Conservation (phyloP, 2,888 invertebrate genomes). For the Tholera decimalis region DNA sequence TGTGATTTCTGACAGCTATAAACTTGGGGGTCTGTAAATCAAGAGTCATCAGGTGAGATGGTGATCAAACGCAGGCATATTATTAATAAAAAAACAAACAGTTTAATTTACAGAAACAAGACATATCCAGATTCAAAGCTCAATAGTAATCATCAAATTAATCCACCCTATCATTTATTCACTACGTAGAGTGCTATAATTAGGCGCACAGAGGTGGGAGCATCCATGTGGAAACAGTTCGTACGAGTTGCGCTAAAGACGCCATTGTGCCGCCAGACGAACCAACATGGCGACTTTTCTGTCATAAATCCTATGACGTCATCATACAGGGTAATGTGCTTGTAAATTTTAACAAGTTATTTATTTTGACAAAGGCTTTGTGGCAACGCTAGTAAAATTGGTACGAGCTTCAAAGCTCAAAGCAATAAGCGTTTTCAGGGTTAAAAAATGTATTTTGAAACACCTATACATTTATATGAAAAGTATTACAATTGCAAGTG, state of each 20-base stretch:
- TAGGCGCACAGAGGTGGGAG: conserved; percentile 30
- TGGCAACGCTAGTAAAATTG: too few species aligned
- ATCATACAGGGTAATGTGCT: conserved; percentile 7
- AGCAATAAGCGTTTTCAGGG: too few species aligned
- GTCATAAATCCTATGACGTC: conserved; percentile 26
- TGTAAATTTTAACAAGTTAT: background rate
- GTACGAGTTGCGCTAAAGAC: conserved; percentile 39
- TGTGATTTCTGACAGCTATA: too few species aligned
- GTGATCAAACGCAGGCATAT: too few species aligned
- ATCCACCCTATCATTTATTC: background rate
- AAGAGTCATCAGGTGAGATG: too few species aligned
- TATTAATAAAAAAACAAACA: too few species aligned
- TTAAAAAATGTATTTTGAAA: too few species aligned
- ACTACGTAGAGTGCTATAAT: background rate
- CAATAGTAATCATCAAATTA: background rate
- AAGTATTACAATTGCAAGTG: too few species aligned
- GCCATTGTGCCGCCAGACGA: conserved; percentile 40
- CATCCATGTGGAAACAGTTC: conserved; percentile 48
- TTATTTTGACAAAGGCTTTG: too few species aligned
- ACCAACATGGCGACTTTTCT: conserved; percentile 36
- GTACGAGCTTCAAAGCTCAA: too few species aligned
- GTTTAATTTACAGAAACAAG: background rate
- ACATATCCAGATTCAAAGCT: background rate
- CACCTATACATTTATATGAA: too few species aligned
- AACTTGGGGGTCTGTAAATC: too few species aligned